Evolutionary conservation across 2,888 invertebrate species (phyloP).

Genomic region (Luperina testacea): DNA sequence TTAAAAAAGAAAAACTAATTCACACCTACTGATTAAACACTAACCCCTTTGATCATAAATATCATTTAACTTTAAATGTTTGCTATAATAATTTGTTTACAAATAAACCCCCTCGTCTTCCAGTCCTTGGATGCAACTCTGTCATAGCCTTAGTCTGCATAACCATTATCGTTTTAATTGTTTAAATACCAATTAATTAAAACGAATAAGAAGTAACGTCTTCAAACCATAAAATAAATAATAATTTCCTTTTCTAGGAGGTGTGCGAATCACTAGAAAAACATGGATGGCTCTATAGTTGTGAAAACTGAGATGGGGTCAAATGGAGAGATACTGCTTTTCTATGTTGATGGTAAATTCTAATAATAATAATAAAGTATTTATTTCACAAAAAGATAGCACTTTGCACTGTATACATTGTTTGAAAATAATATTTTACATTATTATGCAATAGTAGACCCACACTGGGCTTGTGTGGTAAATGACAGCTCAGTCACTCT

Average conservation of each 20-base stretch:
- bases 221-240: neutral
- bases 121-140: neutral
- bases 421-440: no score
- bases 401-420: no score
- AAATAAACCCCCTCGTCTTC: neutral
- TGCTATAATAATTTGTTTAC: neutral
- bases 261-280: conserved; percentile 4
- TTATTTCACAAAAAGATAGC: no score
- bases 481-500: no score
- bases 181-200: neutral
- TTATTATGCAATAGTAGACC: no score
- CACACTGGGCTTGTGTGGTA: no score
- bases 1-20: neutral
- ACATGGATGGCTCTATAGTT: conserved; percentile 80
- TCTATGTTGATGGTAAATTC: conserved; percentile 84
- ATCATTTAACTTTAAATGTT: no score
- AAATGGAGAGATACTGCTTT: conserved; percentile 85
- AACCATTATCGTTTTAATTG: no score
- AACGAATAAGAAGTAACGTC: neutral
- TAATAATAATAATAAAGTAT: neutral
- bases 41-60: no score
- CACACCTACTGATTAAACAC: no score
- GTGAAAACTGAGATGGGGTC: conserved; percentile 83
- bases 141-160: neutral
- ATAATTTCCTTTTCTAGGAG: conserved; percentile 21